Evolutionary conservation across 2,113 vertebrate species (phyloP), one percentile per base, ranked within the genome.

Genomic region (Ursus arctos): DNA sequence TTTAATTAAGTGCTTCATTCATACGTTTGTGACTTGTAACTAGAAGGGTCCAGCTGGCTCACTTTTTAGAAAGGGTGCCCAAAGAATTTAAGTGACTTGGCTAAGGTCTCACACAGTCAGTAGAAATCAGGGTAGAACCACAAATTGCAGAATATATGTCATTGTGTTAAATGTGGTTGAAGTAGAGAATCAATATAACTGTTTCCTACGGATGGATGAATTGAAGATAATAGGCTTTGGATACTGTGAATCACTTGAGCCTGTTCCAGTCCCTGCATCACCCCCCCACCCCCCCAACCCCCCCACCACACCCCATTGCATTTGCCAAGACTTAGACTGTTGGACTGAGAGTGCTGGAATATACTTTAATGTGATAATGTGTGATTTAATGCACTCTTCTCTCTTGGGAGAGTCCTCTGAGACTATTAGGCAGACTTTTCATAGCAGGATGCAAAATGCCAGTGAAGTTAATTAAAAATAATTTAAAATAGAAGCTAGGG

Each of bases 391-490:
- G 98, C 96, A 97, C 88, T 98, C 77, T 88, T 88, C 33, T 97
- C 98, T 98, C 98, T 88, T 88, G 91, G 77, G 87, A 94, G 79
- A 92, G 57, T 97, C 33, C 93, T 97, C 59, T 98, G 57, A 92
- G 98, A 97, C 83, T 98, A 97, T 98, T 98, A 98, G 93, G 92
- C 97, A 59, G 95, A 83, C 55, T 98, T 98, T 98, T 98, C 59
- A 97, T 97, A 97, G 97, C 96, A 97, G 97, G 97, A 98, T 98
- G 97, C 98, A 98, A 98, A 98, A 98, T 98, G 97, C 98, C 94
- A 95, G 96, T 97, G 94, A 98, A 98, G 96, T 98, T 98, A 98
- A 98, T 98, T 97, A 97, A 97, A 97, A 97, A 88, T 97, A 98
- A 98, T 92, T 76, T 97, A 97, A 94, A 98, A 97, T 96, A 97